phyloP scores from a whole-genome alignment of 2,113 vertebrate genomes.

The Pomatostomus ruficeps region DNA sequence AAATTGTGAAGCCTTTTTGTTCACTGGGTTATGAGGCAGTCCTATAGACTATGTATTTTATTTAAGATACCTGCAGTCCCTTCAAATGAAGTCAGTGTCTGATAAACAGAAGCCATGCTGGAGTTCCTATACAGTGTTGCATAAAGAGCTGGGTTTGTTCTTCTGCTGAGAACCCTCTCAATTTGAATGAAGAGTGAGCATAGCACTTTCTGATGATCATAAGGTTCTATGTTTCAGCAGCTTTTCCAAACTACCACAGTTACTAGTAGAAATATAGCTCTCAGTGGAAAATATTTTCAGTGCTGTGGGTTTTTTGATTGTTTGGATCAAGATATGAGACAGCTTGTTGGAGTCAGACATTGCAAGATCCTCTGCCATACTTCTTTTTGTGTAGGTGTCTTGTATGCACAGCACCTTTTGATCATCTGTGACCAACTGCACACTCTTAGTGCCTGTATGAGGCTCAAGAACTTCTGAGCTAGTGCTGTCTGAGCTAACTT shows the following conservation, averaged over 20 bases:
- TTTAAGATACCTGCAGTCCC: neutral
- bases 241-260: neutral
- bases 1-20: neutral
- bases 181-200: neutral
- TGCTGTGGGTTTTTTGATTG: neutral
- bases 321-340: neutral
- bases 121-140: neutral
- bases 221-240: neutral
- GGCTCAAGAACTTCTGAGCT: neutral
- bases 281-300: neutral
- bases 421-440: neutral
- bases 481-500: neutral
- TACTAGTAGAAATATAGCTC: neutral
- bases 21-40: neutral
- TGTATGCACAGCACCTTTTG: neutral
- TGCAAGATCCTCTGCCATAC: neutral
- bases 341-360: neutral
- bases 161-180: neutral
- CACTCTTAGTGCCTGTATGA: neutral
- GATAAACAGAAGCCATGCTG: neutral
- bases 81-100: neutral
- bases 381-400: neutral
- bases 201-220: neutral
- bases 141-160: neutral
- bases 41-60: neutral